Evolutionary conservation across 2,888 invertebrate species (phyloP).

Genomic region (Acrobasis consociella): DNA sequence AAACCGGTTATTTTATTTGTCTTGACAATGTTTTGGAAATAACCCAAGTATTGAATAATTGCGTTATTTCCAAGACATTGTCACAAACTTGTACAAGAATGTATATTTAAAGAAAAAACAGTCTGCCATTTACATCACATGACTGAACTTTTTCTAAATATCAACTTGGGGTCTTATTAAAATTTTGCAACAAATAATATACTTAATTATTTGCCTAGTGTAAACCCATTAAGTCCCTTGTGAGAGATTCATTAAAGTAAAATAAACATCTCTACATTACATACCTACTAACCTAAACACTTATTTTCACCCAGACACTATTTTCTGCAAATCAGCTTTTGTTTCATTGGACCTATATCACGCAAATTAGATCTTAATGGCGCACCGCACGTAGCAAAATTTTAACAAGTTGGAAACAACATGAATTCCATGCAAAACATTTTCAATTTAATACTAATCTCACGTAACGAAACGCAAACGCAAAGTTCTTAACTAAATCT

Average conservation of each 20-base stretch:
- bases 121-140: too few species aligned
- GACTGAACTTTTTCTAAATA: too few species aligned
- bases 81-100: too few species aligned
- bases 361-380: constrained; percentile 6
- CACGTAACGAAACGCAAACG: constrained; percentile 10
- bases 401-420: constrained; percentile 12
- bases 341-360: constrained; percentile 1
- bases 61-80: too few species aligned
- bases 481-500: constrained; percentile 11
- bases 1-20: too few species aligned
- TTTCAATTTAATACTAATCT: constrained; percentile 18
- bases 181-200: background rate
- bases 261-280: background rate
- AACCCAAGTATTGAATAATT: too few species aligned
- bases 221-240: background rate
- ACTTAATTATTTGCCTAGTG: background rate
- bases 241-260: background rate
- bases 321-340: background rate
- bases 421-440: constrained; percentile 4
- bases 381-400: constrained; percentile 6
- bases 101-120: too few species aligned
- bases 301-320: background rate
- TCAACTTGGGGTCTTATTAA: too few species aligned
- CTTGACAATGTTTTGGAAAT: too few species aligned
- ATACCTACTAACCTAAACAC: background rate